Evolutionary conservation across 2,113 vertebrate species (phyloP).

Genomic region (Gambusia affinis): DNA sequence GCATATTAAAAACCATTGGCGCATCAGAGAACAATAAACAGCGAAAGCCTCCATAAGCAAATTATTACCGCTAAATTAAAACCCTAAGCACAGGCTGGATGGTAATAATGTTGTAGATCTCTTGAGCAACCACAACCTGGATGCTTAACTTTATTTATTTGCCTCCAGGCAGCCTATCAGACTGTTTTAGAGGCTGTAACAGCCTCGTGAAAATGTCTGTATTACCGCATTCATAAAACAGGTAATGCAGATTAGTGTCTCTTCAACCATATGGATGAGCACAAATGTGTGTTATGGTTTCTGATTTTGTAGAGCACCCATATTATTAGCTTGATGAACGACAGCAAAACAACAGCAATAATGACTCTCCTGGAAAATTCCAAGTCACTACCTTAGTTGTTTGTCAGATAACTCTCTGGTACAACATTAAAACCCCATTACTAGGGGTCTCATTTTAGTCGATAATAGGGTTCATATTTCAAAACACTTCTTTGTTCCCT

Average conservation of each 20-base stretch:
- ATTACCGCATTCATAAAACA: conserved; percentile 41
- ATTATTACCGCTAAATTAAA: conserved; percentile 99
- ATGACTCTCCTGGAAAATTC: conserved; percentile 55
- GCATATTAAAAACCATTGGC: conserved; percentile 95
- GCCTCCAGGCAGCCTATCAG: conserved; percentile 47
- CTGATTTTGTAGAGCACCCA: conserved; percentile 22
- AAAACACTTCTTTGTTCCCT: conserved; percentile 62
- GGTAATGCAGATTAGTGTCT: conserved; percentile 48
- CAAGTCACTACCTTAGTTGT: conserved; percentile 50
- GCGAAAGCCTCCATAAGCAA: conserved; percentile 90
- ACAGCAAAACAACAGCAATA: conserved; percentile 38
- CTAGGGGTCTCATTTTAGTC: conserved; percentile 65
- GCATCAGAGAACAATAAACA: conserved; percentile 93
- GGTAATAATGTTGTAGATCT: conserved; percentile 76
- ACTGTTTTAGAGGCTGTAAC: conserved; percentile 49
- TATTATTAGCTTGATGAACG: conserved; percentile 43
- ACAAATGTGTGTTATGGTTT: conserved; percentile 31
- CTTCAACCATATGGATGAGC: conserved; percentile 36
- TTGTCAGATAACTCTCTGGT: conserved; percentile 52
- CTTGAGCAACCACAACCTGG: conserved; percentile 68
- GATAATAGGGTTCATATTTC: conserved; percentile 67
- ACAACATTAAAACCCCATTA: conserved; percentile 78
- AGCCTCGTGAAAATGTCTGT: conserved; percentile 53
- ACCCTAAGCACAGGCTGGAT: conserved; percentile 74
- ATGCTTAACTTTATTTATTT: conserved; percentile 70